These are phyloP conservation scores for Brachionus asplanchnoidis DNA, from an alignment of 1,140 invertebrate species.

Conservation along the genomic window DNA sequence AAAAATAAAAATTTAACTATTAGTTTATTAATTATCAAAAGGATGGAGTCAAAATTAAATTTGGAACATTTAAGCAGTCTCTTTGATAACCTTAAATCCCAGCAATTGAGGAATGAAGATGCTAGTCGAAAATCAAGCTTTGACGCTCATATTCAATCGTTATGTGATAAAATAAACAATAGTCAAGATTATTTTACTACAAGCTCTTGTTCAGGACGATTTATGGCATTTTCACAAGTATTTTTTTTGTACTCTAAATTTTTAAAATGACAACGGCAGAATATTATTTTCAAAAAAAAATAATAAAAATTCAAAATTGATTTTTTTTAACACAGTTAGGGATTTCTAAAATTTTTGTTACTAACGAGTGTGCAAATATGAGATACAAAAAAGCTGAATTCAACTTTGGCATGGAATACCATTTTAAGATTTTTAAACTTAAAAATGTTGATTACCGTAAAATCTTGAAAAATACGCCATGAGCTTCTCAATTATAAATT, in stretches of 20 bases:
- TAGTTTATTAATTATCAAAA: background rate
- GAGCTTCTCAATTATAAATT: no score
- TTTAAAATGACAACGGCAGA: background rate
- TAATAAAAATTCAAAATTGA: no score
- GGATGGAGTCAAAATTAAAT: conserved; percentile 8
- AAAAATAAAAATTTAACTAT: background rate
- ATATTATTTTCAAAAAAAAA: background rate
- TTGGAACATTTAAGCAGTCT: background rate
- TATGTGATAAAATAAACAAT: conserved; percentile 16
- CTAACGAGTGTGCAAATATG: no score
- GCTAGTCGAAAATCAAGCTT: conserved; percentile 34
- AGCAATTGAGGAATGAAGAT: background rate
- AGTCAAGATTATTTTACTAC: conserved; percentile 40
- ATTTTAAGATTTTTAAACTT: no score
- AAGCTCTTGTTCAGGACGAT: conserved; percentile 36
- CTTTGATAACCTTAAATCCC: background rate
- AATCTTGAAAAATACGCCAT: no score
- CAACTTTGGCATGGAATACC: no score
- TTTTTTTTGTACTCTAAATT: background rate
- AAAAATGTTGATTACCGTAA: no score
- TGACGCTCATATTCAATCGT: background rate
- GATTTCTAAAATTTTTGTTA: no score
- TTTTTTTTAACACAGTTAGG: no score
- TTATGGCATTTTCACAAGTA: conserved; percentile 34
- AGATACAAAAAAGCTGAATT: no score